Base-by-base conservation (phyloP, 2,888 invertebrate genomes). In the Germaria angustata region DNA sequence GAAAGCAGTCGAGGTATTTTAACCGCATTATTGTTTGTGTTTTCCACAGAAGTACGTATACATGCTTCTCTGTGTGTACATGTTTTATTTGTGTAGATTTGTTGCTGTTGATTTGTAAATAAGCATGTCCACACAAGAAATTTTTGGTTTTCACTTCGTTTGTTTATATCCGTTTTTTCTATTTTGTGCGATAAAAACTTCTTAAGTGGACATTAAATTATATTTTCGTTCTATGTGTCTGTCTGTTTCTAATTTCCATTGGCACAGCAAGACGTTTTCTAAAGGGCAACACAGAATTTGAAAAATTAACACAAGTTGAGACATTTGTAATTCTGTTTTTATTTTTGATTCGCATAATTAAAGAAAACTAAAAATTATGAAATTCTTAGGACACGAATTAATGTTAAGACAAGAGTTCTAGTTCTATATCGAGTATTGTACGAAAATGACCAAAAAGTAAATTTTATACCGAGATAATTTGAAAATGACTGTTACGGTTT, bases 161-260 rank as follows among this genome's bases (percentile, higher is more conserved):
- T 36, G 17, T 59, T 11, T 22, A 11, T 75, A 34, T 59, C 32
- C 17, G 17, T 39, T 5, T 41, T 15, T 55, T 11, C 51, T 24
- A 20, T 51, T 53, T 46, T 59, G 17, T 46, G 68, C 49, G 51
- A 80, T 53, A 66, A 81, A 69, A 80, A 72, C 57, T 72, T 28
- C 77, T 77, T 81, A 81, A 77, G 77, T 68, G 81, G 77, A 81
- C 81, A 77, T 81, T 77, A 81, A 77, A 77, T 77, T 72, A 81
- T 81, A 68, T 55, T 61, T 59, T 32, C 55, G 44, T 20, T 44
- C 59, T 59, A 9, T 51, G 20, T 61, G 61, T 66, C 59, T 59
- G 81, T 5, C 61, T 24, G 34, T 4, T 59, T 17, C 24, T 24
- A n/a, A n/a, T n/a, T n/a, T 24, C 2, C 51, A 24, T 51, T 20